These are phyloP conservation scores for Drosophila azteca DNA, from an alignment of 1,140 invertebrate species.

Conservation along the genomic window DNA sequence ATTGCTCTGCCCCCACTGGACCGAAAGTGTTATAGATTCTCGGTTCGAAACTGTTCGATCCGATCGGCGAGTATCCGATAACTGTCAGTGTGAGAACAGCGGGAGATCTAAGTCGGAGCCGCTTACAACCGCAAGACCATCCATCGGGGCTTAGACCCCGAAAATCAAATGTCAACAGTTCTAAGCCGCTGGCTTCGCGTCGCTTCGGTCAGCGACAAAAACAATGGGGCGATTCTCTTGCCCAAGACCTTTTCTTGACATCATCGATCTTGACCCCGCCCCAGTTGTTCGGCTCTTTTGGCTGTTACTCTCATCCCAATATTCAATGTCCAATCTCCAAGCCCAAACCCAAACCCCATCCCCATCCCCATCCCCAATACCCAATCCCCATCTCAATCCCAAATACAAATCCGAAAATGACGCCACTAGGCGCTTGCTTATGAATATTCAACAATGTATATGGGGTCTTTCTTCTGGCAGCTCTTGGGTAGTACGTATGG, in stretches of 20 bases:
- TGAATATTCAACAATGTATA: constrained; percentile 71
- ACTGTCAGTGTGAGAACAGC: constrained; percentile 45
- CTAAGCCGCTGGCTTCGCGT: constrained; percentile 32
- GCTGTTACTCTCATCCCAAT: too few species aligned
- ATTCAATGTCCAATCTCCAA: too few species aligned
- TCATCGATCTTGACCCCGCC: constrained; percentile 77
- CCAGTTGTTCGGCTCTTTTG: constrained; percentile 48
- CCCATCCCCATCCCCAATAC: not conserved
- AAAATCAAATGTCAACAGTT: constrained; percentile 76
- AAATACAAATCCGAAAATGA: constrained; percentile 59
- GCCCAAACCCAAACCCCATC: not conserved
- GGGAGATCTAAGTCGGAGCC: constrained; percentile 46
- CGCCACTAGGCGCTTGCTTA: constrained; percentile 72
- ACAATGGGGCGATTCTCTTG: constrained; percentile 10
- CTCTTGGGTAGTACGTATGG: constrained; percentile 25
- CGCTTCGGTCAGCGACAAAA: constrained; percentile 14
- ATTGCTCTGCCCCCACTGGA: constrained; percentile 52
- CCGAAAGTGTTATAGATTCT: constrained; percentile 60
- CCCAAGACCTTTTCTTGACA: constrained; percentile 68
- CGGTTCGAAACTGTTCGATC: constrained; percentile 17
- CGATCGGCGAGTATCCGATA: constrained; percentile 18
- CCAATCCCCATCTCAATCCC: constrained; percentile 18
- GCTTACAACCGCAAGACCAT: constrained; percentile 32
- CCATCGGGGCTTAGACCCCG: constrained; percentile 12
- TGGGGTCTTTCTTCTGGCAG: constrained; percentile 26